A percentile compares a stretch with the other conserved stretches of the same genome.
Evolutionary conservation across 2,797 vertebrate species (phyloP).

Genomic region (Mareca strepera): DNA sequence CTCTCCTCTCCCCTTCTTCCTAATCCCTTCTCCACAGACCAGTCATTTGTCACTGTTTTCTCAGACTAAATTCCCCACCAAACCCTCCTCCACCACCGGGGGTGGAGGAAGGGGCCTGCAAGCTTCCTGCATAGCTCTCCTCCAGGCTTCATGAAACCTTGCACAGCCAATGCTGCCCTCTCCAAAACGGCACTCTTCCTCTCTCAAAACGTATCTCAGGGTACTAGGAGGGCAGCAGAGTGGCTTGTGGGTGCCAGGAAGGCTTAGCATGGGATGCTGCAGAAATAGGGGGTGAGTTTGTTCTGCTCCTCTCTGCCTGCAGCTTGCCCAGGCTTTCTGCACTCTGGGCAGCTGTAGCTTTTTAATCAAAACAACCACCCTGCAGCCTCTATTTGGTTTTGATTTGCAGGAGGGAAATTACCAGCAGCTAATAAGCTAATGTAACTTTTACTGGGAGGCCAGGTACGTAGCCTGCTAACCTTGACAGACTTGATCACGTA

Average conservation of each 20-base stretch:
- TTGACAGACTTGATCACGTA: background rate
- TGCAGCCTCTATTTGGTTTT: background rate
- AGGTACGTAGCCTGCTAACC: background rate
- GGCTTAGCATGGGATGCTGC: background rate
- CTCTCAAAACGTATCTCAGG: accelerated
- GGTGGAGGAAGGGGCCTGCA: background rate
- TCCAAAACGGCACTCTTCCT: background rate
- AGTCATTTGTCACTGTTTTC: conserved; percentile 25
- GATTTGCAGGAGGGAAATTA: conserved; percentile 1
- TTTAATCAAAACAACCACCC: background rate
- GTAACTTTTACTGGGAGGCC: background rate
- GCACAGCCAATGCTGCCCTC: accelerated
- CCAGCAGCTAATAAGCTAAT: background rate
- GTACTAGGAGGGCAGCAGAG: background rate
- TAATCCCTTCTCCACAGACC: conserved; percentile 5
- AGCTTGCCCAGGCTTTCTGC: background rate
- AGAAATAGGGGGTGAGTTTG: background rate
- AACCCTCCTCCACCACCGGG: background rate
- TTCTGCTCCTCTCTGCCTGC: background rate
- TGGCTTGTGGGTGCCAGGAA: background rate
- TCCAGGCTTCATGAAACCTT: background rate
- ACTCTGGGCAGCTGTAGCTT: background rate
- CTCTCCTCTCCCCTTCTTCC: background rate
- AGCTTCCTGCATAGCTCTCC: background rate
- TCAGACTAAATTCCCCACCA: background rate